Conservation (phyloP, 2,797 vertebrate genomes). For the Cichlasoma orientale region DNA sequence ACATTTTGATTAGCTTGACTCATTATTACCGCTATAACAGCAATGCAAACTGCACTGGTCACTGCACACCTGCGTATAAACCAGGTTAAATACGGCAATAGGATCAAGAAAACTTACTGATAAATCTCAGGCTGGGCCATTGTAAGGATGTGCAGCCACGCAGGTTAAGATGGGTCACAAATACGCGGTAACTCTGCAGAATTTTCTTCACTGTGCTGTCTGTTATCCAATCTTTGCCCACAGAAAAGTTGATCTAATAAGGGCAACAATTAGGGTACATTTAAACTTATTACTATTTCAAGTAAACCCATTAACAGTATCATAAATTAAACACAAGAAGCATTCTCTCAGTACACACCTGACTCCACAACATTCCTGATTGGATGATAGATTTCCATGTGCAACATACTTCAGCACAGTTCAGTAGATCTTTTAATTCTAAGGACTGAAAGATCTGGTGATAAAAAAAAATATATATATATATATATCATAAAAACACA, state of each 20-base stretch:
- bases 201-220: conserved; percentile 61
- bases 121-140: conserved; percentile 61
- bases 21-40: background rate
- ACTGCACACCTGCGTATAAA: background rate
- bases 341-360: conserved; percentile 60
- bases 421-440: conserved; percentile 68
- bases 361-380: conserved; percentile 71
- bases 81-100: background rate
- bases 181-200: conserved; percentile 67
- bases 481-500: background rate
- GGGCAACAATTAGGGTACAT: conserved; percentile 1
- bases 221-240: conserved; percentile 69
- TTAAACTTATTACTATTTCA: background rate
- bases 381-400: conserved; percentile 73
- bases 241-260: conserved; percentile 74
- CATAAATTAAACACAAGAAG: conserved; percentile 6
- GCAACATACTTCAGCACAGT: conserved; percentile 74
- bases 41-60: accelerated
- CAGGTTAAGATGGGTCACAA: conserved; percentile 75
- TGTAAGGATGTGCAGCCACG: conserved; percentile 65
- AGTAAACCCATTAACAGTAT: background rate
- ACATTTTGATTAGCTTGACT: conserved; percentile 5
- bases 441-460: conserved; percentile 75
- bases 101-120: conserved; percentile 67
- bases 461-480: conserved; percentile 20